Percentiles rank a stretch among this genome's conserved stretches.
phyloP scores from a whole-genome alignment of 2,797 vertebrate genomes.

The Pangasius macronema region DNA sequence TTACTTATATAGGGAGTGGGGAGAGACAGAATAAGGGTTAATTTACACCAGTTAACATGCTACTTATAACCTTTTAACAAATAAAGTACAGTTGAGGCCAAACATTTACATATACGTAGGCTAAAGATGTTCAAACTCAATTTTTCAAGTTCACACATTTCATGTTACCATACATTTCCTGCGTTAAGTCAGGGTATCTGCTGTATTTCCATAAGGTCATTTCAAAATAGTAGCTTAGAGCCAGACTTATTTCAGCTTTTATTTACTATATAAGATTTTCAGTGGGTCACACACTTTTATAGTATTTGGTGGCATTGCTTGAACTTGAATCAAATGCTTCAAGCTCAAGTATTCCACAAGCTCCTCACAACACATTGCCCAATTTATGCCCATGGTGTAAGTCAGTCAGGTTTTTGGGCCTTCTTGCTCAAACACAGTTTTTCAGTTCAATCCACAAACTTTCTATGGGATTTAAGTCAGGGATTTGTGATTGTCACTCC shows the following conservation, averaged over 20 bases:
- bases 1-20: neutral
- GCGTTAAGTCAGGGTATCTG: neutral
- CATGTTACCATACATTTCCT: neutral
- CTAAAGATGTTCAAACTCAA: neutral
- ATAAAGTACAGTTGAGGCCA: neutral
- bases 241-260: neutral
- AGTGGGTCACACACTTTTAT: neutral
- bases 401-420: neutral
- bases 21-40: neutral
- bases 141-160: neutral
- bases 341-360: neutral
- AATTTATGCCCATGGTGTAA: neutral
- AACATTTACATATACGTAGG: neutral
- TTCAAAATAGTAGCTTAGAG: neutral
- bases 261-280: neutral
- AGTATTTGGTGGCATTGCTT: neutral
- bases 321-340: neutral
- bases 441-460: neutral
- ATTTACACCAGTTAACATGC: neutral
- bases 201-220: neutral
- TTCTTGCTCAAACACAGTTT: neutral
- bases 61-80: neutral
- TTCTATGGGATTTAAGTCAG: neutral
- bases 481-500: neutral
- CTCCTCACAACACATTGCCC: neutral